A percentile compares a stretch with the other conserved stretches of the same genome.
phyloP scores from a whole-genome alignment of 2,888 invertebrate genomes.

The Rhagium mordax region DNA sequence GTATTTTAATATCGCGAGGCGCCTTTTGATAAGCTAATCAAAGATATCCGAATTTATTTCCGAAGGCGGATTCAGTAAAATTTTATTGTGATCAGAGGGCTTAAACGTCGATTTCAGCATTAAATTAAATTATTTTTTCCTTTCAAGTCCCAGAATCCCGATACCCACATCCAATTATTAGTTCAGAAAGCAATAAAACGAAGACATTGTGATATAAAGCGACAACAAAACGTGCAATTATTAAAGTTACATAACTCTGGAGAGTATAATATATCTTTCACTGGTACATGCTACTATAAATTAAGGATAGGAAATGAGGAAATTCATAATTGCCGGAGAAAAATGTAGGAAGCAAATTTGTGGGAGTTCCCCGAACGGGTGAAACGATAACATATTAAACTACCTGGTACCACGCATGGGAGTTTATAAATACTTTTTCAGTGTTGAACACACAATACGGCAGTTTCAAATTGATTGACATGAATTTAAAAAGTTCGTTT shows the following conservation, averaged over 20 bases:
- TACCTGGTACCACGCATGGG: conserved; percentile 40
- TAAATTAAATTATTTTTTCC: background rate
- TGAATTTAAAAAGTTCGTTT: background rate
- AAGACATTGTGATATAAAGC: background rate
- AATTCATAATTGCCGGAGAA: conserved; percentile 25
- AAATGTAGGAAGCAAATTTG: conserved; percentile 36
- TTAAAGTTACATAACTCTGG: background rate
- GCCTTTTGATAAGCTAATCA: background rate
- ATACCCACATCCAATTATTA: background rate
- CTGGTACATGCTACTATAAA: background rate
- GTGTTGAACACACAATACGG: background rate
- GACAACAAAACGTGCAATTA: background rate
- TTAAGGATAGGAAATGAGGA: background rate
- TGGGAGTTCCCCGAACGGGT: conserved; percentile 38
- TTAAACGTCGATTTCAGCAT: background rate
- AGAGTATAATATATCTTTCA: background rate
- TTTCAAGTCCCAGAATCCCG: background rate
- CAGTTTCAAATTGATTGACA: background rate
- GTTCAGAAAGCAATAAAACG: background rate
- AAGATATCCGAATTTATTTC: background rate
- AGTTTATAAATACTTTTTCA: conserved; percentile 16
- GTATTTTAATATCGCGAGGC: background rate
- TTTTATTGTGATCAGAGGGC: background rate
- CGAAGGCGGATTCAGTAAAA: background rate
- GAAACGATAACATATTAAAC: conserved; percentile 40